Evolutionary conservation across 2,113 vertebrate species (phyloP), one percentile per base, ranked within the genome.

Genomic region (Rhabdomys dilectus): DNA sequence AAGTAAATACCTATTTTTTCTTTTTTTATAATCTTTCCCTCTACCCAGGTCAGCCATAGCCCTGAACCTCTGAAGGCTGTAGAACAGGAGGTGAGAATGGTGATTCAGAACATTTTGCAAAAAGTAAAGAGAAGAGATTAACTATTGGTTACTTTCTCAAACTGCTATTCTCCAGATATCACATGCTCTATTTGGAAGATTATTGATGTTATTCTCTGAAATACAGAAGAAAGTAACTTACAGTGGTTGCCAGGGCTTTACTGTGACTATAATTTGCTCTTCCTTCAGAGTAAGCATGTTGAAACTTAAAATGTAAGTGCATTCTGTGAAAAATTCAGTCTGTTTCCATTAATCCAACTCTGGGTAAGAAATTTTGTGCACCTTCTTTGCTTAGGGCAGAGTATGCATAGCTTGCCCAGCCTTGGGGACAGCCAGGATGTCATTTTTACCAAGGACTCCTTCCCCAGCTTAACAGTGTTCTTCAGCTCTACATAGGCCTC

Each of bases 41-140:
- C 81, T 96, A 89, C 66, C 76, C 73, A 97, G 92, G 77, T 96
- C 91, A 97, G 81, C 81, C 81, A 68, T 89, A 82, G 89, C 76
- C 89, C 78, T 88, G 73, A 95, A 78, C 60, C 60, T 93, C 86
- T 91, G 93, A 95, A 96, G 76, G 91, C 91, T 96, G 17, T 94
- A 95, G 80, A 92, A 88, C 75, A 95, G 95, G 88, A 97, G 73
- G 68, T 95, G 89, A 95, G 90, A 93, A 93, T 93, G 73, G 62
- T 91, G 39, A 96, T 93, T 95, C 31, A 92, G 36, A 94, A 78
- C 77, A n/a, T 64, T 88, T 70, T 86, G 16, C 53, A 93, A 58
- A 95, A 76, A 89, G 39, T 86, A 85, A 75, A 88, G 19, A 58
- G 75, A 95, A 95, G n/a, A 60, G 34, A 82, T 87, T 94, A 75